Base-by-base conservation (phyloP, 2,113 vertebrate species). In the Lepisosteus osseus region DNA sequence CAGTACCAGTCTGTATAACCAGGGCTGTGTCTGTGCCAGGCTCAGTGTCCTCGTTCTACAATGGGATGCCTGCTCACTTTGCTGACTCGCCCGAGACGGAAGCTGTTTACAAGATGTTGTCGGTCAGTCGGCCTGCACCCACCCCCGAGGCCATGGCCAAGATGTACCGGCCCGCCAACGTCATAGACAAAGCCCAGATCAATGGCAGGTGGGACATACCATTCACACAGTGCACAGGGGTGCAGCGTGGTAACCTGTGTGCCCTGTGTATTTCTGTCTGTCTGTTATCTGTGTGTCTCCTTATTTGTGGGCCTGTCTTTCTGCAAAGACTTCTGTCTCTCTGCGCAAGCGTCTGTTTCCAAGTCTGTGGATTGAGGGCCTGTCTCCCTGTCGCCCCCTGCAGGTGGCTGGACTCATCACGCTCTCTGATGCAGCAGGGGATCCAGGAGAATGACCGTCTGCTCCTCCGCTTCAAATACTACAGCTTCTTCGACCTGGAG, bases 331-430 rank as follows among this genome's bases (percentile, higher is more conserved):
- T 44, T 65, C 74, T 54, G 71, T 54, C 29, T 67, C 41, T 7
- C 11, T 63, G 7, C 3, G 17, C 17, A 29, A 29, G 17, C 17
- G 17, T 29, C 17, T 29, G 17, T 29, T 29, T 29, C 17, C 17
- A 1, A 29, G 47, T 51, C 4, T 51, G 47, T 51, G 47, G 4
- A 9, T 51, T 51, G 47, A 51, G 47, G 4, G 47, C 8, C 47
- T 51, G 11, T n/a, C 54, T 13, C 0, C 17, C n/a, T 14, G 11
- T 13, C 0, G 14, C 41, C n/a, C 6, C 42, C 67, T 12, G 57
- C 74, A 97, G 95, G 87, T 97, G 95, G 95, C 77, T 97, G 88
- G 93, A 95, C 78, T 96, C 95, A 0, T 97, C 95, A 0, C 87
- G 91, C 0, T 93, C 89, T 65, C 90, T 97, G 43, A 88, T 94